Evolutionary conservation across 2,113 vertebrate species (phyloP), one percentile per base, ranked within the genome.

Genomic region (Microtus oregoni): DNA sequence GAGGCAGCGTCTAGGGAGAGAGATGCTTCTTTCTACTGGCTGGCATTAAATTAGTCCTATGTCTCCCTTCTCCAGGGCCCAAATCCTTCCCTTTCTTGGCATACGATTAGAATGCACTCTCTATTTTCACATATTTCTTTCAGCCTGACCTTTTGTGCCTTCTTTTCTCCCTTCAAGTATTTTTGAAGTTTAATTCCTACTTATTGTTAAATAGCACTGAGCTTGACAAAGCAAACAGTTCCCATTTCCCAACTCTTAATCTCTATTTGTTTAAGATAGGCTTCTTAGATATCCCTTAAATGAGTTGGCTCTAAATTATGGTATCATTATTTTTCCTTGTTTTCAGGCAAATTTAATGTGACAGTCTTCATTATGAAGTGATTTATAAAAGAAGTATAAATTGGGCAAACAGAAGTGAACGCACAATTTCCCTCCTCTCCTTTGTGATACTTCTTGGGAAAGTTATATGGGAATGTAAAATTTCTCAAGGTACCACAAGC

Each of bases 271-370:
- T 83, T 76, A 73, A 77, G 24, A 50, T 92, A n/a, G 63, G 6
- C 61, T 78, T 11, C 4, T 67, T 86, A 82, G 47, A 81, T 75
- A 63, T 89, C 86, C 32, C n/a, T n/a, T 61, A 24, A 55, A 19
- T 26, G 9, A 3, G 86, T n/a, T 75, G 38, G 1, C 30, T 88
- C 44, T 50, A 92, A 35, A 92, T 14, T 63, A 0, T 6, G 85
- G 7, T 32, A 50, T 55, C 44, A 44, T 41, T 83, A 90, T 78
- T 77, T 79, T 73, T 65, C 94, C 26, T 94, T 92, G 52, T 91
- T 94, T 91, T 94, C 26, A 93, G 44, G 12, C 20, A 41, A 50
- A 22, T 35, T 76, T 95, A 81, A 87, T 91, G 82, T 35, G 63
- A 93, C 38, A 86, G 1, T 73, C 20, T 89, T 87, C 92, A 58